Base-by-base conservation (phyloP, 2,113 vertebrate species). In the Pteronura brasiliensis region DNA sequence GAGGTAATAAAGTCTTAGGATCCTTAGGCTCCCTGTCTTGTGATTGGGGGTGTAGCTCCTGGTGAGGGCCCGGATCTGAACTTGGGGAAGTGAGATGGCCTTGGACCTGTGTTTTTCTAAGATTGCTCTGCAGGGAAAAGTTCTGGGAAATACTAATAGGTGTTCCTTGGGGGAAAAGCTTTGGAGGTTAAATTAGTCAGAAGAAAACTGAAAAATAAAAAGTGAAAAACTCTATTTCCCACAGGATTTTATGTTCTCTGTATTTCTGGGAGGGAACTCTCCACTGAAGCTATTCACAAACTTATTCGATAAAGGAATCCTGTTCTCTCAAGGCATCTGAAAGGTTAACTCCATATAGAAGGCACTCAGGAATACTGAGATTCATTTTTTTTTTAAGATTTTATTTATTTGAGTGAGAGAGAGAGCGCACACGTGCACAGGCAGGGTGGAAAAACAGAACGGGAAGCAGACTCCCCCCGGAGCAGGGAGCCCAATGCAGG, bases 231-330 rank as follows among this genome's bases (percentile, higher is more conserved):
- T 63, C 42, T 72, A 49, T 25, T 77, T 55, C 25, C 23, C 25
- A 81, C 5, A 29, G 42, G 12, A 82, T 55, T 85, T 67, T 13
- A 61, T 42, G 39, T 67, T 79, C 84, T 76, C 4, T 47, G 9
- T 55, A 31, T 79, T 93, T 82, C 57, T 12, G 44, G 92, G 39
- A 69, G 6, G 23, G 18, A 14, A 47, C 25, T 57, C 67, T 67
- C 55, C 49, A 88, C 2, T 71, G 42, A 82, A 61, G 57, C 25
- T 39, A 2, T 76, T 57, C 59, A 25, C 42, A 88, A 57, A 59
- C 12, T 84, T 74, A 63, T 65, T 88, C 92, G 71, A 39, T 77
- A 88, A 94, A 79, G 31, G 47, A 69, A 88, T 80, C 3, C 4
- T 94, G 25, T 79, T 88, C 88, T 14, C 67, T 65, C 34, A 23